Conservation (phyloP, 2,797 vertebrate genomes). For the Capromys pilorides region DNA sequence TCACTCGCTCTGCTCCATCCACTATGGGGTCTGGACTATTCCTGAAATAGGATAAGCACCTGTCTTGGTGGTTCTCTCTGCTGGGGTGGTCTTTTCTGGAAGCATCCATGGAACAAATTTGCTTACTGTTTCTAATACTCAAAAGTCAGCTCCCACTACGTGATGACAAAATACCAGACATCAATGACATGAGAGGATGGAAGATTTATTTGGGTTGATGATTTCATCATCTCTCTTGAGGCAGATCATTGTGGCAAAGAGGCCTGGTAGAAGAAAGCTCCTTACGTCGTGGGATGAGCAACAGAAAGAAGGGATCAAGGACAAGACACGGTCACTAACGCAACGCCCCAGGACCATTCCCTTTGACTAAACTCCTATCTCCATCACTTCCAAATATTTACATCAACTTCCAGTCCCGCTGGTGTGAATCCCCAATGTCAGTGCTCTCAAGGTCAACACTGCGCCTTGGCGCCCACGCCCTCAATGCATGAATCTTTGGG, state of each 20-base stretch:
- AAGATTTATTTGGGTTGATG: background rate
- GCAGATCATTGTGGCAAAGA: background rate
- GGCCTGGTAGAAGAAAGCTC: background rate
- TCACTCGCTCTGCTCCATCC: background rate
- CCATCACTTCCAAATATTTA: background rate
- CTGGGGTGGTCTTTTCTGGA: background rate
- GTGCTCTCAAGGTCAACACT: background rate
- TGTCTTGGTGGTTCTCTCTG: background rate
- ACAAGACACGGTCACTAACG: background rate
- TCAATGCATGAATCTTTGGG: background rate
- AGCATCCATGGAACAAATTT: background rate
- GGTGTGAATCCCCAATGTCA: background rate
- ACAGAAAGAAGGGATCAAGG: background rate
- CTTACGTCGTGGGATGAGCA: background rate
- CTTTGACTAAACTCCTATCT: background rate
- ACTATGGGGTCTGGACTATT: background rate
- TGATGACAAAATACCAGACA: background rate
- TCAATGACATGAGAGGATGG: background rate
- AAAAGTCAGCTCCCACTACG: background rate
- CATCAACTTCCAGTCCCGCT: background rate
- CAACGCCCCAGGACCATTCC: background rate
- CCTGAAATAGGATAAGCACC: background rate
- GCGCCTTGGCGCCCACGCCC: background rate
- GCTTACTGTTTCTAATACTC: background rate
- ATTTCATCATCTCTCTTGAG: background rate